Evolutionary conservation across 2,797 vertebrate species (phyloP).

Genomic region (Bucorvus abyssinicus): DNA sequence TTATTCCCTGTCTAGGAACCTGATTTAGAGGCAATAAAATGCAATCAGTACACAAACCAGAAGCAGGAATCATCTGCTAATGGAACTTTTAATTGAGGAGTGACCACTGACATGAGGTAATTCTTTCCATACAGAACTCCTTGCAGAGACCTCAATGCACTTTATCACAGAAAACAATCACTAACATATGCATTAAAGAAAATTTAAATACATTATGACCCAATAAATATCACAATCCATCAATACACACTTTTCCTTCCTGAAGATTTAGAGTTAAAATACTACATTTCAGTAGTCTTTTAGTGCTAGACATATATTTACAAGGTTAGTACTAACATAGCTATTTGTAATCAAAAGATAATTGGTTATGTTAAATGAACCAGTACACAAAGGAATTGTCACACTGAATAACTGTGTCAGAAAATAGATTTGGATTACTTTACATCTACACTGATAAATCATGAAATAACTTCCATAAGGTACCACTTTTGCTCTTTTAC

Average conservation of each 20-base stretch:
- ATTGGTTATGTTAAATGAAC: conserved; percentile 54
- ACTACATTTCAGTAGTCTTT: conserved; percentile 62
- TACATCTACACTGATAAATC: conserved; percentile 14
- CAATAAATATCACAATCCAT: conserved; percentile 87
- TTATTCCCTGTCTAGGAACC: conserved; percentile 87
- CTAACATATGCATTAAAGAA: conserved; percentile 91
- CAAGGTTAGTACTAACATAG: conserved; percentile 50
- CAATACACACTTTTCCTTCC: conserved; percentile 72
- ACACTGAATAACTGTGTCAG: not conserved
- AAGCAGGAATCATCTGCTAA: conserved; percentile 94
- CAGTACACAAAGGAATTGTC: conserved; percentile 41
- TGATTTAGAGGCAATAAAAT: conserved; percentile 94
- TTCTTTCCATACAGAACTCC: conserved; percentile 80
- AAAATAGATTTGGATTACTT: not conserved
- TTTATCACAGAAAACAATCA: conserved; percentile 91
- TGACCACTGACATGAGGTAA: conserved; percentile 90
- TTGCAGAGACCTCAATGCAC: conserved; percentile 73
- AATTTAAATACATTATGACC: conserved; percentile 93
- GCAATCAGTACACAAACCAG: conserved; percentile 90
- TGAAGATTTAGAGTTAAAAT: conserved; percentile 71
- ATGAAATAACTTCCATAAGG: not conserved
- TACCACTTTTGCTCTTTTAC: not conserved
- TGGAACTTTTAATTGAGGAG: conserved; percentile 93
- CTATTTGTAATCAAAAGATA: conserved; percentile 69
- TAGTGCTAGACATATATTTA: conserved; percentile 57